These are phyloP conservation scores for Etheostoma cragini DNA, from an alignment of 2,113 vertebrate species.

Conservation along the genomic window DNA sequence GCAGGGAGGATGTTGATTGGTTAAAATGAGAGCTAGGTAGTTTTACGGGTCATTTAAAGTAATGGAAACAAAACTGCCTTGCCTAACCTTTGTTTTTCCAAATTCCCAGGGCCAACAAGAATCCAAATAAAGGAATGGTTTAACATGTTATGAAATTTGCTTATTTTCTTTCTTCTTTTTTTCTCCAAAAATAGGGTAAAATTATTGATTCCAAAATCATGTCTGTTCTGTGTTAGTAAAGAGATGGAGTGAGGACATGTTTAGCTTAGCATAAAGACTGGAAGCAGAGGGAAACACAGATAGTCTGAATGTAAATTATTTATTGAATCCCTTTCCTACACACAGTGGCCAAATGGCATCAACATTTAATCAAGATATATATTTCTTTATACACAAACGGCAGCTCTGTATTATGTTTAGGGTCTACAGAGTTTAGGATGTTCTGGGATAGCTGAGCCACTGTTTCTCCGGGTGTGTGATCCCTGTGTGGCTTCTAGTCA, in stretches of 20 bases:
- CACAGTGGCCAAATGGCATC: neutral
- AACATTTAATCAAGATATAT: neutral
- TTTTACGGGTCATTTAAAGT: conserved; percentile 10
- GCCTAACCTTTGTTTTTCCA: neutral
- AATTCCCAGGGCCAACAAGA: neutral
- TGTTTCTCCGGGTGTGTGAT: neutral
- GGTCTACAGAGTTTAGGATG: neutral
- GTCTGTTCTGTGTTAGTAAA: neutral
- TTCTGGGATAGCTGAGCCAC: neutral
- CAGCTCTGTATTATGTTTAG: neutral
- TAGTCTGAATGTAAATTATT: neutral
- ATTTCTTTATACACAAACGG: neutral
- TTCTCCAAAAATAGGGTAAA: too few relatives aligned
- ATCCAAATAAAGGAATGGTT: neutral
- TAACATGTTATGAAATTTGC: neutral
- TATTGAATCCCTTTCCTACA: neutral
- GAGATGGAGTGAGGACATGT: neutral
- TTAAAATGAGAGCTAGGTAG: conserved; percentile 36
- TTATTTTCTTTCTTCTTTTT: neutral
- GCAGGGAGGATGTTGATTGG: conserved; percentile 46
- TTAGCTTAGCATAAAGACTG: neutral
- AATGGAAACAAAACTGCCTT: neutral
- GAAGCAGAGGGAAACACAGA: neutral
- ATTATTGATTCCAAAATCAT: neutral
- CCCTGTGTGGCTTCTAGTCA: conserved; percentile 26